These are phyloP conservation scores for Brachionichthys hirsutus DNA, from an alignment of 2,113 vertebrate genomes.

Conservation along the genomic window DNA sequence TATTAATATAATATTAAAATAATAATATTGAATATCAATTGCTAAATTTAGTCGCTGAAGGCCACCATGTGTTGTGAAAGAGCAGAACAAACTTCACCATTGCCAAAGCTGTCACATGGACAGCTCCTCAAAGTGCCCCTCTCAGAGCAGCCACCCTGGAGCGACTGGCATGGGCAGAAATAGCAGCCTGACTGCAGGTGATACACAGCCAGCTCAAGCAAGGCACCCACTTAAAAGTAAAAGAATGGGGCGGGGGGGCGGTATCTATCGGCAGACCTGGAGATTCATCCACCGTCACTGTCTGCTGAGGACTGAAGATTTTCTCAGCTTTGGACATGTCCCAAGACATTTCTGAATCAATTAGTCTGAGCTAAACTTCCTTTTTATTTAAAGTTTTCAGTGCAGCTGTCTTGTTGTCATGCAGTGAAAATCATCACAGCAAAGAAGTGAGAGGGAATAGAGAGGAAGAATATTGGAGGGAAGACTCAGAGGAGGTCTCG, in stretches of 20 bases:
- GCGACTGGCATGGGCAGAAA: slow-evolving; percentile 56
- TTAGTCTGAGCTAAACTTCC: slow-evolving; percentile 17
- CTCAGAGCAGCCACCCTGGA: slow-evolving; percentile 48
- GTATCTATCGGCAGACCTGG: slow-evolving; percentile 17
- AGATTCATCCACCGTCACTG: slow-evolving; percentile 27
- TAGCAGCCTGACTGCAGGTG: slow-evolving; percentile 35
- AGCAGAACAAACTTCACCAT: slow-evolving; percentile 49
- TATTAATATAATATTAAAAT: slow-evolving; percentile 43
- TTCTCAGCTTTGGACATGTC: slow-evolving; percentile 12
- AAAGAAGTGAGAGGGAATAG: slow-evolving; percentile 1
- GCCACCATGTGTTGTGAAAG: slow-evolving; percentile 53
- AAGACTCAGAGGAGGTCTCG: slow-evolving; percentile 39
- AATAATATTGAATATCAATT: slow-evolving; percentile 63
- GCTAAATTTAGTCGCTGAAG: slow-evolving; percentile 55
- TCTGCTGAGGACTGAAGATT: slow-evolving; percentile 19
- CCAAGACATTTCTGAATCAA: slow-evolving; percentile 26
- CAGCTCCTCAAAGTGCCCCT: slow-evolving; percentile 61
- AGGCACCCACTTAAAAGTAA: slow-evolving; percentile 30
- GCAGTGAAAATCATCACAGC: slow-evolving; percentile 8
- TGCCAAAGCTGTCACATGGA: slow-evolving; percentile 68
- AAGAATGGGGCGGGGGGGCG: background rate
- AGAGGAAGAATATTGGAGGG: slow-evolving; percentile 18
- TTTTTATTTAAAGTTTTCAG: slow-evolving; percentile 33
- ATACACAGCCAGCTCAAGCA: slow-evolving; percentile 30
- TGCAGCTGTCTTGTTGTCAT: slow-evolving; percentile 12